A percentile compares a stretch with the other conserved stretches of the same genome.
Conservation (phyloP, 1,140 invertebrate genomes). For the Arctopsyche grandis region DNA sequence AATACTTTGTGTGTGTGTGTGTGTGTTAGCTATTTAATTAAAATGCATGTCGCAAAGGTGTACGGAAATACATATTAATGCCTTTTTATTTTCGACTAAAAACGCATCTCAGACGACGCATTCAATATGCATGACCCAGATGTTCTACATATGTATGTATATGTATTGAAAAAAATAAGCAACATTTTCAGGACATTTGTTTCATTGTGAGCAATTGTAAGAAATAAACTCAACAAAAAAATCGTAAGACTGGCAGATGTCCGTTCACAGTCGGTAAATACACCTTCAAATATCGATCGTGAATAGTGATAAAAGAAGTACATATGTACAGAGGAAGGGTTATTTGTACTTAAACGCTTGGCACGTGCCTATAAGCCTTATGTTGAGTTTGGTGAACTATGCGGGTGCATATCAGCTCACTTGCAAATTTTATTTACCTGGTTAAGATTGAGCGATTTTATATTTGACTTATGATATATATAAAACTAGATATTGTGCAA, state of each 20-base stretch:
- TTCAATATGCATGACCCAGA: constrained; percentile 28
- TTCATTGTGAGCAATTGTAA: constrained; percentile 9
- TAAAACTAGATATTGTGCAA: too few relatives aligned
- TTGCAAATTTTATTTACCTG: background rate
- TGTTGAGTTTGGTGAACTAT: background rate
- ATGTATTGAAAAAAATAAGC: constrained; percentile 9
- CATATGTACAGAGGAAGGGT: constrained; percentile 12
- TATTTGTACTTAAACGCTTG: background rate
- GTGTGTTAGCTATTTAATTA: background rate
- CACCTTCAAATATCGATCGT: constrained; percentile 18
- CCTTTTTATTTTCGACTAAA: constrained; percentile 6
- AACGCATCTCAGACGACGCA: background rate
- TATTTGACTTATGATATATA: too few relatives aligned
- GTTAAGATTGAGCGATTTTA: background rate
- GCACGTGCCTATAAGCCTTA: constrained; percentile 31
- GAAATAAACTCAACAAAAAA: background rate
- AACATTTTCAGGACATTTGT: background rate
- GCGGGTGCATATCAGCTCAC: background rate
- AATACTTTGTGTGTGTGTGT: background rate
- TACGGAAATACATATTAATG: constrained; percentile 14
- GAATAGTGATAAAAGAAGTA: constrained; percentile 24
- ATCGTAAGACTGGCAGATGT: constrained; percentile 35
- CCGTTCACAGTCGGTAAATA: constrained; percentile 2
- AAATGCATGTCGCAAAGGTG: constrained; percentile 18
- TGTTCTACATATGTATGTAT: background rate